A percentile compares a stretch with the other conserved stretches of the same genome.
Conservation (phyloP, 2,113 vertebrate species). For the Anolis carolinensis region DNA sequence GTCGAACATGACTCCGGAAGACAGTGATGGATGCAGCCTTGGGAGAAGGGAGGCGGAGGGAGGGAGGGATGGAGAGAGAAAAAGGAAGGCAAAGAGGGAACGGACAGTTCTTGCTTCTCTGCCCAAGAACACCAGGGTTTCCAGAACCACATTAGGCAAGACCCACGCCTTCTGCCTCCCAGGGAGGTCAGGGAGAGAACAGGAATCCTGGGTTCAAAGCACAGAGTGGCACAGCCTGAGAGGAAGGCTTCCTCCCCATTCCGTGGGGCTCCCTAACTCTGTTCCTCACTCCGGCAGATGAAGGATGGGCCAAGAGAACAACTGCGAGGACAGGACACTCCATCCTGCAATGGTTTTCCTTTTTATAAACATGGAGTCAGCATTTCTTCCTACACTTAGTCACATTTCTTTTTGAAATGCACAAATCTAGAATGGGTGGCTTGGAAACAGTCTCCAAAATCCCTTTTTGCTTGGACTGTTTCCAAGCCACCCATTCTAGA, state of each 20-base stretch:
- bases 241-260: neutral
- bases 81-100: neutral
- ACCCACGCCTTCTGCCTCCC: neutral
- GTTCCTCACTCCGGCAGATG: neutral
- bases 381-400: neutral
- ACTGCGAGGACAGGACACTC: neutral
- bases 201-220: no score
- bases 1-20: neutral
- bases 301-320: neutral
- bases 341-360: neutral
- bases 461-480: no score
- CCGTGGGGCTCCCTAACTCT: neutral
- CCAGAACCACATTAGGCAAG: neutral
- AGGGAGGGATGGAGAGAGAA: rapidly evolving
- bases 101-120: neutral
- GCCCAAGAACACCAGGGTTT: neutral
- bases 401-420: no score
- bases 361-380: neutral
- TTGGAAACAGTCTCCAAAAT: no score
- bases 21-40: slow-evolving; percentile 7
- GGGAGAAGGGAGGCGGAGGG: neutral
- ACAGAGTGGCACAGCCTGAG: neutral
- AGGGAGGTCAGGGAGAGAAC: neutral
- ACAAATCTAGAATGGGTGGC: no score
- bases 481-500: no score